Conservation (phyloP, 1,140 invertebrate genomes). For the Pseudomyrmex dendroicus region DNA sequence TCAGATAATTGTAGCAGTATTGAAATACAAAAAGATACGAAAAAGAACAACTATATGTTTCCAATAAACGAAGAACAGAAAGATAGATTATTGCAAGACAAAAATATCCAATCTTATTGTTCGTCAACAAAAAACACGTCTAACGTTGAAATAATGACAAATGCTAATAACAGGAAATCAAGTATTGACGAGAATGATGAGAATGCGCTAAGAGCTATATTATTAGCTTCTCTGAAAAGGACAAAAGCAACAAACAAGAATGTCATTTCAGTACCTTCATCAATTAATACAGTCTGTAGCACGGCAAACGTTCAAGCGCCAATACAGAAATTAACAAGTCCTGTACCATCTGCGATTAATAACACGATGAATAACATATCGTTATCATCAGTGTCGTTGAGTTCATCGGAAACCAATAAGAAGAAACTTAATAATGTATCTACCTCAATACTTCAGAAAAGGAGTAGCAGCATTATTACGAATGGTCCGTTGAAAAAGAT, state of each 20-base stretch:
- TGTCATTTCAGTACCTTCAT: neutral
- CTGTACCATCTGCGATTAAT: neutral
- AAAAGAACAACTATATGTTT: neutral
- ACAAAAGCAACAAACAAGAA: constrained; percentile 63
- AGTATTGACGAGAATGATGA: constrained; percentile 82
- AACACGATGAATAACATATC: constrained; percentile 14
- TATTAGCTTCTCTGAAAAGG: constrained; percentile 80
- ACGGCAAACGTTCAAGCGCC: neutral
- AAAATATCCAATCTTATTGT: neutral
- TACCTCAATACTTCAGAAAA: constrained; percentile 10
- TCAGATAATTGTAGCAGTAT: neutral
- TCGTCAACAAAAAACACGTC: neutral
- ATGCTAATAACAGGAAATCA: constrained; percentile 65
- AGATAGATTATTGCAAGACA: neutral
- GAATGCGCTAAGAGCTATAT: constrained; percentile 77
- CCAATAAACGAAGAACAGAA: no score
- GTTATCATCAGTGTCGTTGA: neutral
- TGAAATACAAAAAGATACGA: neutral
- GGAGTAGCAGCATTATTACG: constrained; percentile 24
- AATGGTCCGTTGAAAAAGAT: constrained; percentile 72
- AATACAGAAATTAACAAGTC: neutral
- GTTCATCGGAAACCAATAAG: neutral
- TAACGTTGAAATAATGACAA: neutral
- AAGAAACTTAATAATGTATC: neutral
- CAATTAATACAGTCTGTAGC: neutral